Percentiles rank a stretch among this genome's conserved stretches.
These are phyloP conservation scores for Corapipo altera DNA, from an alignment of 2,113 vertebrate genomes.

Conservation along the genomic window DNA sequence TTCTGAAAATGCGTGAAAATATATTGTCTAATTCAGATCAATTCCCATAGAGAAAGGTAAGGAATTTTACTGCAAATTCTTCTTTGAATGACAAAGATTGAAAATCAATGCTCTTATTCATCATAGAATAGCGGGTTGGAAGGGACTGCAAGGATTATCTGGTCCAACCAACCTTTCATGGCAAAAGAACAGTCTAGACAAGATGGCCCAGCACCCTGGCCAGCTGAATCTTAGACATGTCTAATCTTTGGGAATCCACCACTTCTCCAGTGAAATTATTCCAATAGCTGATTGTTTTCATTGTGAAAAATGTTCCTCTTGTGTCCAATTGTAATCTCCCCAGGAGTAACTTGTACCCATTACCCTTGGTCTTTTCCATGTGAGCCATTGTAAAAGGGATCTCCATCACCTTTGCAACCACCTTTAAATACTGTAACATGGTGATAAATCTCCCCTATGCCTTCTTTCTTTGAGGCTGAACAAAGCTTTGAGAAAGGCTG, in stretches of 20 bases:
- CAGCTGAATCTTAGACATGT: not conserved
- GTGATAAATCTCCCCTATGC: not conserved
- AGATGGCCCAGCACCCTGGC: not conserved
- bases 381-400: not conserved
- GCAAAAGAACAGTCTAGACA: not conserved
- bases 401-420: not conserved
- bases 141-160: not conserved
- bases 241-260: not conserved
- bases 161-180: not conserved
- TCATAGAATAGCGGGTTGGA: not conserved
- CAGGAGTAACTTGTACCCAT: not conserved
- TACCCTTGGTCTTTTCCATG: not conserved
- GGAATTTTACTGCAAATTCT: not conserved
- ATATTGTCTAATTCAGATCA: not conserved
- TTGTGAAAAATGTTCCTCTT: not conserved
- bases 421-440: not conserved
- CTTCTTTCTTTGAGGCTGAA: not conserved
- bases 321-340: not conserved
- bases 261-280: not conserved
- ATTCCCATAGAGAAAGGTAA: not conserved
- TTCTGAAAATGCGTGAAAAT: not conserved
- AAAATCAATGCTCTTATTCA: not conserved
- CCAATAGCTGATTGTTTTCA: not conserved
- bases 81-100: not conserved
- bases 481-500: not conserved